These are phyloP conservation scores for Acheta domesticus DNA, from an alignment of 2,888 invertebrate species.

Conservation along the genomic window DNA sequence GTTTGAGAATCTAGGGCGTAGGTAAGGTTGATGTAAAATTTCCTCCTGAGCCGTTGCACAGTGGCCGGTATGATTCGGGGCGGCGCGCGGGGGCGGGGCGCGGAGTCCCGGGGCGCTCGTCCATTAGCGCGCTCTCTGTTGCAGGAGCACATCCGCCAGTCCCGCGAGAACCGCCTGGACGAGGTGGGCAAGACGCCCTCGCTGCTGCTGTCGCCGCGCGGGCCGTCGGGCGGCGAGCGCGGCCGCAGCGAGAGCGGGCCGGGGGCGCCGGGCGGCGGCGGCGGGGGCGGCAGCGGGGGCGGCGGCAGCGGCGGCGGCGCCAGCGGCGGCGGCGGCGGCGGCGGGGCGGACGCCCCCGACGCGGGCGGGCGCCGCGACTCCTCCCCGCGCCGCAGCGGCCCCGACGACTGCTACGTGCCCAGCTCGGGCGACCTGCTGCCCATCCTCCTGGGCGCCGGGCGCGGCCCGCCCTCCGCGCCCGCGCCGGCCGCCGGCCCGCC, in stretches of 20 bases:
- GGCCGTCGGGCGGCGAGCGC: slow-evolving; percentile 40
- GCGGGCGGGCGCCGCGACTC: slow-evolving; percentile 33
- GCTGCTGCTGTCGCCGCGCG: slow-evolving; percentile 35
- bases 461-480: slow-evolving; percentile 30
- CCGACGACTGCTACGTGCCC: slow-evolving; percentile 49
- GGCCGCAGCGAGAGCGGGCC: neutral
- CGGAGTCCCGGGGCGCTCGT: neutral
- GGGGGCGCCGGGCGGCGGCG: slow-evolving; percentile 41
- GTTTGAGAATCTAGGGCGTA: too few species aligned
- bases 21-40: too few species aligned
- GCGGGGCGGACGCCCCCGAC: slow-evolving; percentile 38
- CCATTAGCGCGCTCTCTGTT: slow-evolving; percentile 37
- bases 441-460: slow-evolving; percentile 32
- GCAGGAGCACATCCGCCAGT: slow-evolving; percentile 72
- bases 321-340: neutral
- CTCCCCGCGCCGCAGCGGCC: slow-evolving; percentile 40
- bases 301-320: neutral
- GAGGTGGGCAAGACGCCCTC: slow-evolving; percentile 53
- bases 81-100: too few species aligned
- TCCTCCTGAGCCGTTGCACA: too few species aligned
- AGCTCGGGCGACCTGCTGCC: slow-evolving; percentile 40
- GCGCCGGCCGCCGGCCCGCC: slow-evolving; percentile 34
- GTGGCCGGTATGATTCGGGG: too few species aligned
- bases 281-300: slow-evolving; percentile 31
- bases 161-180: slow-evolving; percentile 74